Evolutionary conservation across 1,140 invertebrate genomes (phyloP), one percentile per base, ranked within the genome.

Genomic region (Formica selysi): DNA sequence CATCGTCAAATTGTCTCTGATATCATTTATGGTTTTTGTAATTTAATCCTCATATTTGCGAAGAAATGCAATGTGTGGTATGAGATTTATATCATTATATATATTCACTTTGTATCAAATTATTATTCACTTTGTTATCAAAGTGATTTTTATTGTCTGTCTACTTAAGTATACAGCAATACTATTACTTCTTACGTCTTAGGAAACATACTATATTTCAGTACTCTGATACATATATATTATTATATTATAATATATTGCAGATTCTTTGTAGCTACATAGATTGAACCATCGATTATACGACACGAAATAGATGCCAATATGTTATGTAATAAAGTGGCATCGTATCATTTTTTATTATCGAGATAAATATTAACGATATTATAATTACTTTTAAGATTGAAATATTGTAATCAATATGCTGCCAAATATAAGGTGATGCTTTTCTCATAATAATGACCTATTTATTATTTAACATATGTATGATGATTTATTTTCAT

Each of bases 401-500:
- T 84, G 62, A 87, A 84, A 87, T 79, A 86, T 87, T 87, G 85
- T 92, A 89, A 89, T 73, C 80, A 65, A 90, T 91, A 86, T 87
- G 89, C 89, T 91, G 91, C 91, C 90, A 92, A 92, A 89, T 87
- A 91, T 76, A 90, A 86, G 90, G 90, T 91, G 90, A 92, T 92
- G 91, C 91, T 90, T 92, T 91, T 85, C 67, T 83, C 54, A 86
- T 83, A 86, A 57, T 51, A 54, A 59, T 80, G 41, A 67, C 4
- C 44, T 51, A 16, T 80, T 51, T 48, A 8, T 85, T 65, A 62
- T 78, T 78, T 38, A 54, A 26, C 38, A 61, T 19, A 51, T 19
- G 67, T 26, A 54, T 59, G 11, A 7, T 22, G 41, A 29, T 54
- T 54, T 71, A 71, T 36, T 73, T 73, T 54, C 57, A 36, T 2